Conservation (phyloP, 2,797 vertebrate genomes). For the Rhadinocentrus ornatus region DNA sequence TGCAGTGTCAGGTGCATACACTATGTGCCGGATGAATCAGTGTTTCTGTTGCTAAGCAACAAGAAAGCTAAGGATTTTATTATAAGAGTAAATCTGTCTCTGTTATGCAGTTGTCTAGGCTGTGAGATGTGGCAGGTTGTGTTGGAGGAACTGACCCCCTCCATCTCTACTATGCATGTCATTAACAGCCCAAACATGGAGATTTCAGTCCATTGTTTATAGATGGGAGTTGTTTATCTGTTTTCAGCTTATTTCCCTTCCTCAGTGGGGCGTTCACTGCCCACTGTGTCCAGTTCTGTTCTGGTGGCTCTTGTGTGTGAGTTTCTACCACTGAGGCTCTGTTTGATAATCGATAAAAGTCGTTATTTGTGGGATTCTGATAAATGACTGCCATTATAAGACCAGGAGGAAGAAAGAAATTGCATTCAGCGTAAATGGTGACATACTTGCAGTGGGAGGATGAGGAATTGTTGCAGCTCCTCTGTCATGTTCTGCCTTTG, state of each 20-base stretch:
- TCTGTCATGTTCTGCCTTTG: constrained; percentile 27
- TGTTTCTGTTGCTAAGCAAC: constrained; percentile 84
- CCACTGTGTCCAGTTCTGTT: constrained; percentile 17
- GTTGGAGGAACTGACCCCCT: constrained; percentile 60
- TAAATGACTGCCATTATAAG: constrained; percentile 65
- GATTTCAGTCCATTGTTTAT: constrained; percentile 58
- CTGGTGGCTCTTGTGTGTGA: constrained; percentile 44
- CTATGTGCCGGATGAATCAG: constrained; percentile 76
- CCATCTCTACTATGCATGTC: constrained; percentile 62
- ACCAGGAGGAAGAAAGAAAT: constrained; percentile 40
- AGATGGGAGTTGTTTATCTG: constrained; percentile 64
- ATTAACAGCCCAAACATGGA: constrained; percentile 68
- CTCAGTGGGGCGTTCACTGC: constrained; percentile 27
- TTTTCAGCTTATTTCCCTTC: constrained; percentile 36
- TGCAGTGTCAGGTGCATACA: constrained; percentile 73
- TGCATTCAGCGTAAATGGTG: constrained; percentile 40
- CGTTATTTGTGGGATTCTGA: constrained; percentile 48
- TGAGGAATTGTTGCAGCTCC: constrained; percentile 28
- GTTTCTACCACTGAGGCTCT: constrained; percentile 29
- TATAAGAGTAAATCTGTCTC: constrained; percentile 73
- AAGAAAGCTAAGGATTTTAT: constrained; percentile 80
- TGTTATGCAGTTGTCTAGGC: constrained; percentile 77
- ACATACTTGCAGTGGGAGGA: constrained; percentile 25
- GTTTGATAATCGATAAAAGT: constrained; percentile 58
- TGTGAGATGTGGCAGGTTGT: constrained; percentile 72